phyloP scores from a whole-genome alignment of 2,797 vertebrate genomes.

The Cossypha dichroa region DNA sequence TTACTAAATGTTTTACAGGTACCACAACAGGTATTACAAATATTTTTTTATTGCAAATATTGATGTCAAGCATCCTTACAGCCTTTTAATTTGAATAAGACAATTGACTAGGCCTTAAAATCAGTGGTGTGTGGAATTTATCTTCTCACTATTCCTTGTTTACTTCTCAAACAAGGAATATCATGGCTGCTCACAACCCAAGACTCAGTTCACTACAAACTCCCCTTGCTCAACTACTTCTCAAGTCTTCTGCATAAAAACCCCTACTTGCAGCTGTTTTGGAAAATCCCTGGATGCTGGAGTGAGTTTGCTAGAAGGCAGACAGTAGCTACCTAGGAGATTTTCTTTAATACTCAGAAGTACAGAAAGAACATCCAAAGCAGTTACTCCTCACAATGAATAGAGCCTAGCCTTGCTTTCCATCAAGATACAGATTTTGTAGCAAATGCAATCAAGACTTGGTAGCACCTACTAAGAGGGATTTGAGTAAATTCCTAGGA shows the following conservation, averaged over 20 bases:
- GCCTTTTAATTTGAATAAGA: background rate
- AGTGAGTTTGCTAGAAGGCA: background rate
- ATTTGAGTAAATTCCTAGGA: background rate
- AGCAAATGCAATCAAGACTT: background rate
- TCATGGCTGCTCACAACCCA: background rate
- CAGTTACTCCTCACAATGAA: background rate
- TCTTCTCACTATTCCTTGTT: background rate
- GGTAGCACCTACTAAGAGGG: background rate
- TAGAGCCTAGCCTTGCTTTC: background rate
- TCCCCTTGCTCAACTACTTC: background rate
- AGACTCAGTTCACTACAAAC: background rate
- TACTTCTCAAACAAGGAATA: background rate
- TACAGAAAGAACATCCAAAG: background rate
- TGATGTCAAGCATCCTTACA: background rate
- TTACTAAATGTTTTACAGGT: background rate
- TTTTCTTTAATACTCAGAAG: background rate
- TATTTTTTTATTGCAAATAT: background rate
- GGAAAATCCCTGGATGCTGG: background rate
- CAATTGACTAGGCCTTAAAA: background rate
- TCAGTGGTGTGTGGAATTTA: background rate
- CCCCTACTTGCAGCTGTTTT: rapidly evolving
- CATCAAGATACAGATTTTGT: background rate
- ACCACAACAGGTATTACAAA: background rate
- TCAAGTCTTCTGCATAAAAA: background rate
- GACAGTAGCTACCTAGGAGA: background rate